phyloP scores from a whole-genome alignment of 2,888 invertebrate genomes.

The Heliconius ismenius region DNA sequence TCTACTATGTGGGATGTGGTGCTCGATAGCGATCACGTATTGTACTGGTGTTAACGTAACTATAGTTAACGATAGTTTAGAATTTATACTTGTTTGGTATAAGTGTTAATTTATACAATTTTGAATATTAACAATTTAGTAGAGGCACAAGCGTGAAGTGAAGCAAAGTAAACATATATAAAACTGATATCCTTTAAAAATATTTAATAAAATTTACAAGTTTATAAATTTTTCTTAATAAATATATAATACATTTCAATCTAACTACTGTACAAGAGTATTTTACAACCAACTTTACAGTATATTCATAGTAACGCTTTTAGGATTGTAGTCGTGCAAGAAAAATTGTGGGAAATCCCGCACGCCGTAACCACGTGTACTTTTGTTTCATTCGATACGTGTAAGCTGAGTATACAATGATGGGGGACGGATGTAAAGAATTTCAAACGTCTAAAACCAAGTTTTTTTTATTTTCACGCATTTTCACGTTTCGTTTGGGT shows the following conservation, averaged over 20 bases:
- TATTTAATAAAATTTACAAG: too few relatives aligned
- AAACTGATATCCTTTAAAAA: too few relatives aligned
- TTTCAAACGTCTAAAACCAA: constrained; percentile 29
- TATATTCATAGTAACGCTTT: background rate
- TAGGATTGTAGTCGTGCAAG: constrained; percentile 47
- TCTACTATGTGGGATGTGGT: background rate
- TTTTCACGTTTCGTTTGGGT: background rate
- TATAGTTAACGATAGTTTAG: background rate
- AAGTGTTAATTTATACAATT: background rate
- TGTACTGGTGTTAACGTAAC: background rate
- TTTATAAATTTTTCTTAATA: too few relatives aligned
- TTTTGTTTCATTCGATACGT: constrained; percentile 47
- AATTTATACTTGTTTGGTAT: background rate
- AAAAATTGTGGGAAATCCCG: constrained; percentile 49
- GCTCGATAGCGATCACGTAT: constrained; percentile 13
- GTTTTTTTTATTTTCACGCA: constrained; percentile 25
- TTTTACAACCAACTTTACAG: background rate
- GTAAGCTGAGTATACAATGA: constrained; percentile 46
- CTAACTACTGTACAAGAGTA: background rate
- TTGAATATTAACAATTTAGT: background rate
- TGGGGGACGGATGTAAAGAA: constrained; percentile 40
- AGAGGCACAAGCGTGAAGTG: too few relatives aligned
- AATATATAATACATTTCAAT: background rate
- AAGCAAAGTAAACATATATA: too few relatives aligned
- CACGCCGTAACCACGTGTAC: constrained; percentile 47